Evolutionary conservation across 2,888 invertebrate genomes (phyloP).

Genomic region (Eustalomyia histrio): DNA sequence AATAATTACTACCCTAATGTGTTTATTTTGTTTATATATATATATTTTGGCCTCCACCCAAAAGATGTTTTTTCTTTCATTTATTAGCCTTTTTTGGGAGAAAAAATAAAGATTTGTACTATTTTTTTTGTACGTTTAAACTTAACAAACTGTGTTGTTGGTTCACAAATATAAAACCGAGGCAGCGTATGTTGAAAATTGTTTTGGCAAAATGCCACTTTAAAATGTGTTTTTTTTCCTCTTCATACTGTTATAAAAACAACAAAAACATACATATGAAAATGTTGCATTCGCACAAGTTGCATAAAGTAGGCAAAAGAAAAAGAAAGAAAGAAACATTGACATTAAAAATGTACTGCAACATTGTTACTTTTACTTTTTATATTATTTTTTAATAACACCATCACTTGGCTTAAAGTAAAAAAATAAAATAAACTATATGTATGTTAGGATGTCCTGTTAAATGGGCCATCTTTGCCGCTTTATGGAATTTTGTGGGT

Average conservation of each 20-base stretch:
- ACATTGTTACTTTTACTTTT: constrained; percentile 49
- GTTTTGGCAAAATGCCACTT: constrained; percentile 65
- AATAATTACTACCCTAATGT: neutral
- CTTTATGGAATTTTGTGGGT: no score
- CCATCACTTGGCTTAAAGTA: constrained; percentile 40
- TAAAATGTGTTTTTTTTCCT: constrained; percentile 35
- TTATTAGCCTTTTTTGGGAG: constrained; percentile 59
- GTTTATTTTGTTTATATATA: neutral
- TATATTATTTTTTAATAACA: constrained; percentile 45
- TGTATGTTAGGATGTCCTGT: no score
- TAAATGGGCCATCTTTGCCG: no score
- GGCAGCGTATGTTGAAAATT: constrained; percentile 61
- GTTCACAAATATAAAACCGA: constrained; percentile 43
- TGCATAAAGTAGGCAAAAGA: constrained; percentile 17
- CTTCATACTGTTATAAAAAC: constrained; percentile 15
- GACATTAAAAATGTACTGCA: constrained; percentile 56
- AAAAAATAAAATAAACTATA: constrained; percentile 13
- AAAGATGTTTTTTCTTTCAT: constrained; percentile 49
- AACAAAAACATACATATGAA: constrained; percentile 47
- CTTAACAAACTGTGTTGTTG: constrained; percentile 21
- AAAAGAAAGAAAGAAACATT: constrained; percentile 41
- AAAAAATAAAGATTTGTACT: constrained; percentile 50
- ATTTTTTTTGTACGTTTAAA: constrained; percentile 32
- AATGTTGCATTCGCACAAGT: constrained; percentile 49
- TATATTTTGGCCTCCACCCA: constrained; percentile 59